phyloP scores from a whole-genome alignment of 2,113 vertebrate species.

The Sigmodon hispidus region DNA sequence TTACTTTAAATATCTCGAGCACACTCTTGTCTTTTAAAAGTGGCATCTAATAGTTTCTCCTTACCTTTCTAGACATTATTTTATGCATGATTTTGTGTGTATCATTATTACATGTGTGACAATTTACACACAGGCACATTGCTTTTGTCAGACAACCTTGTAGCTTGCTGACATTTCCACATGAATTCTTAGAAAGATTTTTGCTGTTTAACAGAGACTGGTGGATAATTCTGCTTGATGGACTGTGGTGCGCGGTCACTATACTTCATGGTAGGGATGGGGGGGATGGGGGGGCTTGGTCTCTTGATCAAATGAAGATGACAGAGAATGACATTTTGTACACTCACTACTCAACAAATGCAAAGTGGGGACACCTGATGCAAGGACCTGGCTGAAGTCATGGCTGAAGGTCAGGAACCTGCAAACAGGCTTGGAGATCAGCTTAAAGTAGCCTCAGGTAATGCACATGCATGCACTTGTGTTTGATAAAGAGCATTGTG shows the following conservation, averaged over 20 bases:
- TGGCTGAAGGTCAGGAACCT: background rate
- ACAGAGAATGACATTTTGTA: background rate
- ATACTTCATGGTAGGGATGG: too few relatives aligned
- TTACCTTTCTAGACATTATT: background rate
- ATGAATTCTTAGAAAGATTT: background rate
- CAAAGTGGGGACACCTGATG: rapidly evolving
- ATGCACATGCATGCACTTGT: background rate
- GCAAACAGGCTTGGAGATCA: background rate
- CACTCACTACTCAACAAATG: background rate
- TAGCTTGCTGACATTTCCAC: background rate
- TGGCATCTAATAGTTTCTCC: background rate
- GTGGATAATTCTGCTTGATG: background rate
- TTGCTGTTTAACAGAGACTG: background rate
- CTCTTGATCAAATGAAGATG: background rate
- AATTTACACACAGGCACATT: too few relatives aligned
- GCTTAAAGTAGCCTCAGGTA: background rate
- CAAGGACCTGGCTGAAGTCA: background rate
- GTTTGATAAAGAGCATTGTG: background rate
- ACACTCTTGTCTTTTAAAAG: background rate
- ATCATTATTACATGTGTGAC: background rate
- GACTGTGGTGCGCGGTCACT: background rate
- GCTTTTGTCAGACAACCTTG: background rate
- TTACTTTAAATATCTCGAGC: background rate
- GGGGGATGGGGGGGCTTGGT: background rate
- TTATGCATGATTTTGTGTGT: background rate